A percentile compares a stretch with the other conserved stretches of the same genome.
Conservation (phyloP, 2,113 vertebrate species). For the Bambusicola thoracicus region DNA sequence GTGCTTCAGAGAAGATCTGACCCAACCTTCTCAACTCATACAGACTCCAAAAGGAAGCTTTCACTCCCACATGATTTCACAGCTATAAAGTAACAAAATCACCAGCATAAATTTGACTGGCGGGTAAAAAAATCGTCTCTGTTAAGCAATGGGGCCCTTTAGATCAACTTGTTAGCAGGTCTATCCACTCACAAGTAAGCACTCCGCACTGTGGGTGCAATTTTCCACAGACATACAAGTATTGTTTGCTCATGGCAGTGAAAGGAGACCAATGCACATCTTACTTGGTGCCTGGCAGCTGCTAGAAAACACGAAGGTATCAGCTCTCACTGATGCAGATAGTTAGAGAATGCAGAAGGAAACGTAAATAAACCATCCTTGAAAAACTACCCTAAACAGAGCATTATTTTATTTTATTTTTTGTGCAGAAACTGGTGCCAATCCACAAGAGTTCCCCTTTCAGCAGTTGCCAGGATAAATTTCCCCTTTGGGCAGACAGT, state of each 20-base stretch:
- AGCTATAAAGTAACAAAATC: neutral
- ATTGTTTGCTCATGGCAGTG: neutral
- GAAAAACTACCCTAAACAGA: neutral
- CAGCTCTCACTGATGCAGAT: neutral
- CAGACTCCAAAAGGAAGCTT: neutral
- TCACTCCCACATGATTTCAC: neutral
- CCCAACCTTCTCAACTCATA: neutral
- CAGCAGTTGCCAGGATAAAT: conserved; percentile 47
- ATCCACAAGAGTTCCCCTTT: conserved; percentile 24
- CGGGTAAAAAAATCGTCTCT: neutral
- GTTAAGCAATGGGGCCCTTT: neutral
- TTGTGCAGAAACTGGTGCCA: neutral
- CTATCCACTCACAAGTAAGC: neutral
- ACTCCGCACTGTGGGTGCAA: neutral
- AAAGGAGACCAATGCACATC: neutral
- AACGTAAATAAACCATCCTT: conserved; percentile 9
- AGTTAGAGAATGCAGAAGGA: neutral
- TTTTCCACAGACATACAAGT: neutral
- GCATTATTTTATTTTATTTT: neutral
- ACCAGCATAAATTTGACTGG: neutral
- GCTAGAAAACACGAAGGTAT: neutral
- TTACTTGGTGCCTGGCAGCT: neutral
- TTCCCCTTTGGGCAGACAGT: conserved; percentile 34
- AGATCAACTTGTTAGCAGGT: accelerated
- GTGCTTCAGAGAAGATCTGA: neutral